Conservation (phyloP, 2,113 vertebrate genomes). For the Piprites chloris region DNA sequence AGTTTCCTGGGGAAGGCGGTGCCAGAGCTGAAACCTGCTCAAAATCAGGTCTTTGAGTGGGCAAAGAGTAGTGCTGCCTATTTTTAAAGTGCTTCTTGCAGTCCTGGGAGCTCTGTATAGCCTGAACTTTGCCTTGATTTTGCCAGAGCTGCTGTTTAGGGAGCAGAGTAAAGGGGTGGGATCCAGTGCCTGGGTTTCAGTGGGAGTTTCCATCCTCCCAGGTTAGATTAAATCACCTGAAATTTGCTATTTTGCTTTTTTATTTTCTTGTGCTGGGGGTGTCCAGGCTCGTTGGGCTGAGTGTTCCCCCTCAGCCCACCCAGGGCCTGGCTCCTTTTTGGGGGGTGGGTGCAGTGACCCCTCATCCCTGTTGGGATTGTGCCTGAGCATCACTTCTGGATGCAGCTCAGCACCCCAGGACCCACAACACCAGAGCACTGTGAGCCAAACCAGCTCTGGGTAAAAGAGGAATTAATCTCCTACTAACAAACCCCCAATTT, state of each 20-base stretch:
- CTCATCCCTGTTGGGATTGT: neutral
- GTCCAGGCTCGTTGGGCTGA: accelerated
- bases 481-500: neutral
- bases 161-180: neutral
- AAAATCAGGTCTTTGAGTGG: accelerated
- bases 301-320: neutral
- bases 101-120: neutral
- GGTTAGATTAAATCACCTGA: neutral
- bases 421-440: neutral
- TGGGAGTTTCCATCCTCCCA: neutral
- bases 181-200: neutral
- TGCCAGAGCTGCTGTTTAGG: neutral
- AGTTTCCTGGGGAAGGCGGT: neutral
- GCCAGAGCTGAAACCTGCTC: neutral
- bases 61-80: accelerated
- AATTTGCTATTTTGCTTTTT: neutral
- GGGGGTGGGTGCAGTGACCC: neutral
- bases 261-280: neutral
- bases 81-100: neutral
- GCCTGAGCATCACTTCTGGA: neutral
- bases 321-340: accelerated
- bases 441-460: neutral
- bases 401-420: neutral
- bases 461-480: neutral
- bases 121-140: neutral